Evolutionary conservation across 1,140 invertebrate genomes (phyloP).

Genomic region (Bursaphelenchus mucronatus): DNA sequence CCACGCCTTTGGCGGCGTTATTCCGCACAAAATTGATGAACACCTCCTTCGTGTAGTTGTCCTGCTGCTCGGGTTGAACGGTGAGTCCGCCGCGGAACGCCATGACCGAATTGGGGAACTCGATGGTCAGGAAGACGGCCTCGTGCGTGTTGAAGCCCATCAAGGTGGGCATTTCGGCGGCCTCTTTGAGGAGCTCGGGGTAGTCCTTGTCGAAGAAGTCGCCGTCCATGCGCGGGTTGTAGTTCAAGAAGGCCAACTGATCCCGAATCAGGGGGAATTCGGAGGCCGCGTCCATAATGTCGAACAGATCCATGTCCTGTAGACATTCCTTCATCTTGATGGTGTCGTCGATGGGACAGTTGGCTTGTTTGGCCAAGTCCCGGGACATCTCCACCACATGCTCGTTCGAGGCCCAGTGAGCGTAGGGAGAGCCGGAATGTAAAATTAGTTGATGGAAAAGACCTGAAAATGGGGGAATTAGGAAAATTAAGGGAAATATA

Average conservation of each 20-base stretch:
- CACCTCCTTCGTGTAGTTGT: constrained; percentile 10
- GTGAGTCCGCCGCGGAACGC: constrained; percentile 23
- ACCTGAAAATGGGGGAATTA: constrained; percentile 7
- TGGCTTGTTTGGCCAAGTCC: constrained; percentile 15
- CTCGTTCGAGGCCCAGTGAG: constrained; percentile 29
- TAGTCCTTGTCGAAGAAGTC: constrained; percentile 36
- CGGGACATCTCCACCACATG: constrained; percentile 22
- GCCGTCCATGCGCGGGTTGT: constrained; percentile 41
- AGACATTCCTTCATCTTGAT: constrained; percentile 17
- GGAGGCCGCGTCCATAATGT: constrained; percentile 27
- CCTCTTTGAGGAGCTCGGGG: constrained; percentile 19
- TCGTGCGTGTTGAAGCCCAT: constrained; percentile 37
- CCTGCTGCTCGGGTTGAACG: constrained; percentile 22
- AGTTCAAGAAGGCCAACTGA: constrained; percentile 31
- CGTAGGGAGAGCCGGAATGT: constrained; percentile 26
- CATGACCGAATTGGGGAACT: constrained; percentile 26
- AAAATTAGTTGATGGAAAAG: constrained; percentile 37
- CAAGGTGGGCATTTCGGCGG: constrained; percentile 29
- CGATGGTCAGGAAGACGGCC: constrained; percentile 38
- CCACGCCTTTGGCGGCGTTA: constrained; percentile 4
- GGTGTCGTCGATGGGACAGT: constrained; percentile 9
- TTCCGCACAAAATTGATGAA: constrained; percentile 10
- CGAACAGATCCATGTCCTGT: constrained; percentile 28
- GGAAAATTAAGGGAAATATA: constrained; percentile 5
- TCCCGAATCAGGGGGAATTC: constrained; percentile 28